A percentile compares a stretch with the other conserved stretches of the same genome.
Evolutionary conservation across 2,888 invertebrate species (phyloP).

Genomic region (Xylota sylvarum): DNA sequence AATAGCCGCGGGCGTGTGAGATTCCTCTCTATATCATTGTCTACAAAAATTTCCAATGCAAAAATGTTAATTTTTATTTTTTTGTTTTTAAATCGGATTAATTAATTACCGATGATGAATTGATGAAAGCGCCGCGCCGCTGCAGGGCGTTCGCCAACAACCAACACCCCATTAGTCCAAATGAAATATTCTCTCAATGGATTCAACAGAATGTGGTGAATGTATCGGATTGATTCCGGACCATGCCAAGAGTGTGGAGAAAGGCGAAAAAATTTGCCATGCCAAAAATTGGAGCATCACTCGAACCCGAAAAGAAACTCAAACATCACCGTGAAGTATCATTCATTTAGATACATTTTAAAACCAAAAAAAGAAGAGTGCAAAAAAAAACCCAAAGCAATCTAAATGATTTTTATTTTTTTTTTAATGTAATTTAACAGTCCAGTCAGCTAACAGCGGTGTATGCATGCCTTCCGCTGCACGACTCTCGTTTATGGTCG

Average conservation of each 20-base stretch:
- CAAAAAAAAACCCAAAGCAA: constrained; percentile 16
- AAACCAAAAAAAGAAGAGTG: constrained; percentile 26
- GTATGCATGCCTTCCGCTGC: constrained; percentile 52
- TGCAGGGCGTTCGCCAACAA: constrained; percentile 5
- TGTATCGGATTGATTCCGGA: constrained; percentile 37
- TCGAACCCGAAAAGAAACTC: constrained; percentile 40
- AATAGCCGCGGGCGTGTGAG: constrained; percentile 27
- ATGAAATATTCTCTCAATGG: constrained; percentile 12
- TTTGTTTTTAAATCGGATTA: constrained; percentile 51
- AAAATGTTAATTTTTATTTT: constrained; percentile 53
- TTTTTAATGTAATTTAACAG: constrained; percentile 44
- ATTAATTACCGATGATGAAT: constrained; percentile 38
- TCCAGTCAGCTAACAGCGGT: constrained; percentile 42
- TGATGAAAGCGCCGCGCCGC: constrained; percentile 52
- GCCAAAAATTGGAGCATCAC: constrained; percentile 48
- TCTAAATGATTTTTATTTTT: constrained; percentile 27
- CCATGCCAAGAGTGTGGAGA: constrained; percentile 36
- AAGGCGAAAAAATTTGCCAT: constrained; percentile 42
- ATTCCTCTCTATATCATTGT: constrained; percentile 24
- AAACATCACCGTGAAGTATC: constrained; percentile 31
- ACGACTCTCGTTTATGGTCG: constrained; percentile 63
- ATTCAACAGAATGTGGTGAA: constrained; percentile 32
- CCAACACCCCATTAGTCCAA: constrained; percentile 5
- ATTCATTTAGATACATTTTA: constrained; percentile 27
- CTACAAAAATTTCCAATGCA: constrained; percentile 38